phyloP scores from a whole-genome alignment of 2,888 invertebrate genomes.

The Eucera pruinosa region DNA sequence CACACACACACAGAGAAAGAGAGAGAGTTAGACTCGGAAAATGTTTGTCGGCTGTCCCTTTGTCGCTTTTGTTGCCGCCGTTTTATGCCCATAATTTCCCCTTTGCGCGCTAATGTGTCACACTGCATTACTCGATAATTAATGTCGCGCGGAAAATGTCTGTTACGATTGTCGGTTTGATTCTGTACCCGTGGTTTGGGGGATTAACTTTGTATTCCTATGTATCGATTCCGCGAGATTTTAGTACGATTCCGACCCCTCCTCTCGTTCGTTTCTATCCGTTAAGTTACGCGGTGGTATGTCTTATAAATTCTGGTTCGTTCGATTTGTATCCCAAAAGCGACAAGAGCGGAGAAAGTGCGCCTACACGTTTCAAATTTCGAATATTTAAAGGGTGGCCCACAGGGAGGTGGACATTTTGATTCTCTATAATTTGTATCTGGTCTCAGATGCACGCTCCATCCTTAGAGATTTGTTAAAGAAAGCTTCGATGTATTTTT shows the following conservation, averaged over 20 bases:
- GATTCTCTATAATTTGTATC: no score
- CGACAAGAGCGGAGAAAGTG: no score
- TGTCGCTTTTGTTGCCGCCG: conserved; percentile 38
- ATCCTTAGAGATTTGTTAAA: no score
- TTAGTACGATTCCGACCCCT: neutral
- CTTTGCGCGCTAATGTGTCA: conserved; percentile 51
- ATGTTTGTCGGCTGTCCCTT: conserved; percentile 55
- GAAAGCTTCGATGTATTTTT: no score
- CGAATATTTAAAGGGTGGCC: no score
- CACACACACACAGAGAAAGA: conserved; percentile 15
- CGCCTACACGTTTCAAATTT: no score
- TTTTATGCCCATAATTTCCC: conserved; percentile 50
- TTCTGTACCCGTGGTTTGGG: conserved; percentile 3
- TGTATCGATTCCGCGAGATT: neutral
- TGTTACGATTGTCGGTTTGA: conserved; percentile 31
- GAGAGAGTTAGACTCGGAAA: conserved; percentile 47
- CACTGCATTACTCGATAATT: conserved; percentile 52
- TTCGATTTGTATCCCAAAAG: no score
- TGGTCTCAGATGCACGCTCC: no score
- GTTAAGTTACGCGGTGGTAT: no score
- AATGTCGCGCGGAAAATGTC: conserved; percentile 48
- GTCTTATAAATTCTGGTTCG: no score
- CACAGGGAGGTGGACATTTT: no score
- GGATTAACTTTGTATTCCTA: conserved; percentile 4
- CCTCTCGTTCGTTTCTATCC: neutral